Evolutionary conservation across 1,140 invertebrate species (phyloP).

Genomic region (Pseudomyrmex dendroicus): DNA sequence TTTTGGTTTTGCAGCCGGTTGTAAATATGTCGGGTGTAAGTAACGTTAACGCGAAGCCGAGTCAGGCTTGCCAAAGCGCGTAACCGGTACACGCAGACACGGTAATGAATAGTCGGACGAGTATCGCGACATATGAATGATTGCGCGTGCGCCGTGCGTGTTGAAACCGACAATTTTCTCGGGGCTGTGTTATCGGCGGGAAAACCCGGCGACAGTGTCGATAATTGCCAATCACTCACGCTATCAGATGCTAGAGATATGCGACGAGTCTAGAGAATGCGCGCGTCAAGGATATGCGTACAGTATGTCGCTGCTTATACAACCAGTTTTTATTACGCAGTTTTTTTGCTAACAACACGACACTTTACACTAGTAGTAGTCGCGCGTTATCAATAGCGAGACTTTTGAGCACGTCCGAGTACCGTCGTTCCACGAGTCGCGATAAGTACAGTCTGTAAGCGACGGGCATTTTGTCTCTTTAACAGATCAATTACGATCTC

Average conservation of each 20-base stretch:
- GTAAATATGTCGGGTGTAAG: conserved; percentile 58
- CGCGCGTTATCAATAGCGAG: conserved; percentile 51
- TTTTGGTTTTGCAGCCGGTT: conserved; percentile 6
- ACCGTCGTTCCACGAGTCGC: conserved; percentile 27
- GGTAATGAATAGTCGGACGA: conserved; percentile 65
- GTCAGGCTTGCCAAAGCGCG: conserved; percentile 24
- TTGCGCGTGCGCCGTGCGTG: conserved; percentile 2
- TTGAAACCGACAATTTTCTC: conserved; percentile 62
- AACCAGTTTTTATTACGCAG: conserved; percentile 36
- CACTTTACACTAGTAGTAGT: too few species aligned
- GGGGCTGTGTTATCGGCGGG: conserved; percentile 27
- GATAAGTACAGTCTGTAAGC: conserved; percentile 19
- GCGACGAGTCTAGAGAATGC: conserved; percentile 29
- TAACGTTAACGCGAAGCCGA: conserved; percentile 61
- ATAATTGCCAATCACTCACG: conserved; percentile 72
- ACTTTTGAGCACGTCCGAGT: conserved; percentile 54
- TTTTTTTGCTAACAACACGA: too few species aligned
- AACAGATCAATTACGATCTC: conserved; percentile 8
- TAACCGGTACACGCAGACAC: conserved; percentile 41
- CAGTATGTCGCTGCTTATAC: conserved; percentile 64
- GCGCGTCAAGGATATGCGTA: too few species aligned
- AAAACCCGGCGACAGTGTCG: conserved; percentile 58
- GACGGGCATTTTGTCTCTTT: conserved; percentile 36
- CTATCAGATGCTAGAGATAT: conserved; percentile 64
- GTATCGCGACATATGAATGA: conserved; percentile 57